These are phyloP conservation scores for Semnornis frantzii DNA, from an alignment of 2,113 vertebrate genomes.

Conservation along the genomic window DNA sequence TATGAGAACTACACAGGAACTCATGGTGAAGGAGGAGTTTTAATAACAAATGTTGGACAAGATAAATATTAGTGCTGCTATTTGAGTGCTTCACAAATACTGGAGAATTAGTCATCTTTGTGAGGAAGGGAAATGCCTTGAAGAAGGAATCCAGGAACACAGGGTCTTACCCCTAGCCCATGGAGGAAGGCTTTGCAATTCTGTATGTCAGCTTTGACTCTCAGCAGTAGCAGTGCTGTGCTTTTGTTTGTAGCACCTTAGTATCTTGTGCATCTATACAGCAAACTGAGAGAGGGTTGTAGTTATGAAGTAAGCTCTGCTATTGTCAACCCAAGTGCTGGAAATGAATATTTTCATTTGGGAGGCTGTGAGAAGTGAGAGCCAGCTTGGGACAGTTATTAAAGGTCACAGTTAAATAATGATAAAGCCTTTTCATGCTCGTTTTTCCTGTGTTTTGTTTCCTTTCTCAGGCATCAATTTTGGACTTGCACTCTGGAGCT, in stretches of 20 bases:
- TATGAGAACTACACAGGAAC: neutral
- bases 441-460: neutral
- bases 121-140: neutral
- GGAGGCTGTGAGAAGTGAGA: neutral
- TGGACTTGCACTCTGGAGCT: constrained; percentile 95
- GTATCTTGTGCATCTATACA: neutral
- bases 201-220: neutral
- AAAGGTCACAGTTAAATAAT: neutral
- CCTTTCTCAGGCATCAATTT: constrained; percentile 87
- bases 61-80: constrained; percentile 44
- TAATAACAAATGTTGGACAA: constrained; percentile 36
- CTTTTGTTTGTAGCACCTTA: neutral
- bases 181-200: neutral
- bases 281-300: neutral
- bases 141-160: neutral
- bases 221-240: neutral
- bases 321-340: neutral
- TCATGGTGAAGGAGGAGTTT: neutral
- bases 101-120: constrained; percentile 2
- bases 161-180: neutral
- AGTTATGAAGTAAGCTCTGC: neutral
- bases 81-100: neutral
- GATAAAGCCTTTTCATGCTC: neutral
- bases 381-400: neutral
- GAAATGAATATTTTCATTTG: neutral